Conservation (phyloP, 2,888 invertebrate genomes). For the Eristalinus aeneus region DNA sequence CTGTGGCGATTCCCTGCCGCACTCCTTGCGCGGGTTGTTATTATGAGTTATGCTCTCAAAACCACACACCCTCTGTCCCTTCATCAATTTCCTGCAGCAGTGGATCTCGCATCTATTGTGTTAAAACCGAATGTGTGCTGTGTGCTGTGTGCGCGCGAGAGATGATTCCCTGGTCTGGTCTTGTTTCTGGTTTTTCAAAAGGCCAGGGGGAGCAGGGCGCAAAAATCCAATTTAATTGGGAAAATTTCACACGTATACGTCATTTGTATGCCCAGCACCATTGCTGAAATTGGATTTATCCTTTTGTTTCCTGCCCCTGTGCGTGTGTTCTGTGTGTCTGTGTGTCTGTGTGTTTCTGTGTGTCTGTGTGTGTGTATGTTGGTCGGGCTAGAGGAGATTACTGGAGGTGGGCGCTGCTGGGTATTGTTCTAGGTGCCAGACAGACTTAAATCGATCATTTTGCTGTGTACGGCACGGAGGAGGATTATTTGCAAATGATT, state of each 20-base stretch:
- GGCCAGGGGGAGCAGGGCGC: background rate
- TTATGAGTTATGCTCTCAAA: slow-evolving; percentile 67
- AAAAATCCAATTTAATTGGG: slow-evolving; percentile 78
- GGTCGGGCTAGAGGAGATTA: background rate
- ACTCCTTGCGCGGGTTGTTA: slow-evolving; percentile 25
- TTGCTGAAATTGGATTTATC: slow-evolving; percentile 70
- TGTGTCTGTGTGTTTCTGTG: slow-evolving; percentile 17
- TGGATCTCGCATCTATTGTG: slow-evolving; percentile 60
- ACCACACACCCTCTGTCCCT: slow-evolving; percentile 35
- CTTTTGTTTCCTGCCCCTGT: slow-evolving; percentile 59
- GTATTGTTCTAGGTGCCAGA: slow-evolving; percentile 10
- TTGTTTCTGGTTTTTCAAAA: background rate
- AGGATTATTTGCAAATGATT: slow-evolving; percentile 68
- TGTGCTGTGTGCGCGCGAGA: slow-evolving; percentile 1
- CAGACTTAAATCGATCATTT: slow-evolving; percentile 59
- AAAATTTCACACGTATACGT: slow-evolving; percentile 79
- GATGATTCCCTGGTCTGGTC: slow-evolving; percentile 14
- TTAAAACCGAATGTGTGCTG: slow-evolving; percentile 44
- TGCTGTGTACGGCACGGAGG: slow-evolving; percentile 9
- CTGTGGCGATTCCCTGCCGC: background rate
- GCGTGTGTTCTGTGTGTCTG: background rate
- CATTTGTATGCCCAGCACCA: slow-evolving; percentile 77
- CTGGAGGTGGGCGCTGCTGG: background rate
- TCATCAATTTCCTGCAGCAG: slow-evolving; percentile 59
- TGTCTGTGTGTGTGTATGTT: background rate